Evolutionary conservation across 1,140 invertebrate genomes (phyloP).

Genomic region (Bombus waltoni): DNA sequence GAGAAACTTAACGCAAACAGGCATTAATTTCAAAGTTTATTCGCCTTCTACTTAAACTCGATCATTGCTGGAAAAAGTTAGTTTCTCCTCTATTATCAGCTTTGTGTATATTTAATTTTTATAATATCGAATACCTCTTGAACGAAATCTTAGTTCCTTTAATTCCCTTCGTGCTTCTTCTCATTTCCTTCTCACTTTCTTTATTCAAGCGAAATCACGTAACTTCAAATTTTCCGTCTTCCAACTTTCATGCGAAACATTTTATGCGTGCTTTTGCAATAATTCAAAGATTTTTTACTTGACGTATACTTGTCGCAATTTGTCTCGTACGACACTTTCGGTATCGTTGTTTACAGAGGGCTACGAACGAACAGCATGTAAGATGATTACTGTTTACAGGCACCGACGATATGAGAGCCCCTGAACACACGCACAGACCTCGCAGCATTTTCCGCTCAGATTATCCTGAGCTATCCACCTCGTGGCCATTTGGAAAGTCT

Average conservation of each 20-base stretch:
- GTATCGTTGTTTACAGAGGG: not conserved
- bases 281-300: not conserved
- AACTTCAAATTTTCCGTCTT: no score
- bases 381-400: conserved; percentile 82
- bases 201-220: no score
- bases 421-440: conserved; percentile 88
- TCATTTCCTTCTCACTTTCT: no score
- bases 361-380: not conserved
- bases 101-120: no score
- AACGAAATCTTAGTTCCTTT: no score
- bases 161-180: no score
- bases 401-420: conserved; percentile 94
- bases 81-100: no score
- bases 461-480: conserved; percentile 86
- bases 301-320: not conserved
- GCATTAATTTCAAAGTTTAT: not conserved
- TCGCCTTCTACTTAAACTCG: no score
- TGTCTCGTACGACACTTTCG: not conserved
- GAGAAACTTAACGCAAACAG: not conserved
- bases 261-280: no score
- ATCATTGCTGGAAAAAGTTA: no score
- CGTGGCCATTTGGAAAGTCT: conserved; percentile 90
- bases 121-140: no score
- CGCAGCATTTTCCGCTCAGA: conserved; percentile 87
- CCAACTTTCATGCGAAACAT: no score